These are phyloP conservation scores for Antennarius striatus DNA, from an alignment of 2,113 vertebrate genomes.

Conservation along the genomic window DNA sequence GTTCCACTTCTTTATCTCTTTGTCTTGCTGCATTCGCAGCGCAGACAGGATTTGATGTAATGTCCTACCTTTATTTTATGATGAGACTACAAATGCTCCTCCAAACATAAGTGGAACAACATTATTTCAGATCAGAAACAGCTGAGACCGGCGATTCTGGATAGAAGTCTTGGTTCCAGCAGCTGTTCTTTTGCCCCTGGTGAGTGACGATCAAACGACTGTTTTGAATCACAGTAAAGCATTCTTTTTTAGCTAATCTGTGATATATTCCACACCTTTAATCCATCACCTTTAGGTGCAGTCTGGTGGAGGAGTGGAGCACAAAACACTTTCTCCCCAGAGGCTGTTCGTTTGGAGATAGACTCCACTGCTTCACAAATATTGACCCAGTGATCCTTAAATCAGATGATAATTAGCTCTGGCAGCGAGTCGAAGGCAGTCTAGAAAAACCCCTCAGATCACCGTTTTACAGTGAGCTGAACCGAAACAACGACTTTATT, in stretches of 20 bases:
- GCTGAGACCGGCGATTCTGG: too few species aligned
- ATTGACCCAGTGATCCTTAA: slow-evolving; percentile 14
- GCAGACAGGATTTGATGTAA: slow-evolving; percentile 25
- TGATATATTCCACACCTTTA: too few species aligned
- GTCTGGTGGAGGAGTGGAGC: too few species aligned
- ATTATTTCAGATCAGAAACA: too few species aligned
- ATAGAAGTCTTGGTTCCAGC: not conserved
- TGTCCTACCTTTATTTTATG: slow-evolving; percentile 24
- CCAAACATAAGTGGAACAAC: not conserved
- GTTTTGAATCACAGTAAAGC: too few species aligned
- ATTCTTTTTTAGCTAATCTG: too few species aligned
- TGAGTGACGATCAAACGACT: slow-evolving; percentile 2
- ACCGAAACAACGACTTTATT: not conserved
- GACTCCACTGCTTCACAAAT: not conserved
- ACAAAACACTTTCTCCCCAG: not conserved
- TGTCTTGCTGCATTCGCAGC: slow-evolving; percentile 29
- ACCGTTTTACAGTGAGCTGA: slow-evolving; percentile 11
- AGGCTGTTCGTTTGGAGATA: not conserved
- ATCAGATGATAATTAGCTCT: slow-evolving; percentile 8
- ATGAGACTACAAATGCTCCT: not conserved
- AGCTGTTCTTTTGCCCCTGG: not conserved
- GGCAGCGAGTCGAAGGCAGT: not conserved
- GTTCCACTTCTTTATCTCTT: slow-evolving; percentile 60
- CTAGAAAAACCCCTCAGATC: not conserved
- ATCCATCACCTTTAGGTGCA: too few species aligned